Base-by-base conservation (phyloP, 2,888 invertebrate species). In the Hirtodrosophila duncani region DNA sequence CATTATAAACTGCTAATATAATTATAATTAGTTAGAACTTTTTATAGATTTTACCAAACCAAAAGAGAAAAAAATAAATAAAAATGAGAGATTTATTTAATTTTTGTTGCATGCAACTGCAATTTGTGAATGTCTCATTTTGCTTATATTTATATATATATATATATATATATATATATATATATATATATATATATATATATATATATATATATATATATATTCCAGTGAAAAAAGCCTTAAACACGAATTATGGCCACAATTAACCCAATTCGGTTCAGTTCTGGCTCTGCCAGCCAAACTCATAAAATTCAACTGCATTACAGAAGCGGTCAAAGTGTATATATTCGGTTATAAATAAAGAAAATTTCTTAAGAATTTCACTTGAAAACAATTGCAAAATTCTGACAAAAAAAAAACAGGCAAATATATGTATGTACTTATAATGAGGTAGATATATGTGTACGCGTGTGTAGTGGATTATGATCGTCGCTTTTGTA, bases 191-290 rank as follows among this genome's bases (percentile, higher is more conserved):
- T 23, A 23, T 9, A 10, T n/a, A n/a, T n/a, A n/a, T n/a, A n/a
- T n/a, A n/a, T n/a, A n/a, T 10, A 26, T 30, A 9, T 11, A 17
- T 9, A 18, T 18, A 41, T 27, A 34, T 39, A 36, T 27, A 34
- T 38, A 37, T 70, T 49, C 42, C 55, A 39, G 55, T 46, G 33
- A 52, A 67, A 50, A 65, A 67, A 43, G 59, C 72, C 77, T 71
- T 65, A 62, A 65, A 75, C 43, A 71, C 64, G 57, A 72, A 62
- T 67, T 71, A 72, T 72, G 57, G 41, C 65, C 59, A 79, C 42
- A 67, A 79, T 72, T 72, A 79, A 72, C 72, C 80, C 72, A 72
- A 75, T 79, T 72, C 27, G n/a, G n/a, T n/a, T n/a, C n/a, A n/a
- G n/a, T 62, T 30, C 36, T 62, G 77, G 57, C 65, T 51, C 48